Percentiles rank a stretch among this genome's conserved stretches.
Evolutionary conservation across 1,140 invertebrate genomes (phyloP).

Genomic region (Tenebrio molitor): DNA sequence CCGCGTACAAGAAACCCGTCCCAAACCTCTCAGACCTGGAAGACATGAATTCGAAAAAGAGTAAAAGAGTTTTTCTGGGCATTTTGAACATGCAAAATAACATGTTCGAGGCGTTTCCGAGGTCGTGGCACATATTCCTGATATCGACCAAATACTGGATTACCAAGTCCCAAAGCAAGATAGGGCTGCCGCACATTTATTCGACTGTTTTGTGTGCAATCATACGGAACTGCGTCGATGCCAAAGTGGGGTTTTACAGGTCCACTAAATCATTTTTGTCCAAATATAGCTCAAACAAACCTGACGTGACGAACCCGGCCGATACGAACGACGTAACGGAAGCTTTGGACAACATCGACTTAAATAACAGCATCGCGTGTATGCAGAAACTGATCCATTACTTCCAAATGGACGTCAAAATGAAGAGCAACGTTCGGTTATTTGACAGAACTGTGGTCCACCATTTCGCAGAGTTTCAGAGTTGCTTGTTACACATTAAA

Average conservation of each 20-base stretch:
- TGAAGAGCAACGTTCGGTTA: conserved; percentile 72
- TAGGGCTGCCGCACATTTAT: conserved; percentile 71
- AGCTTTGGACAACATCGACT: conserved; percentile 68
- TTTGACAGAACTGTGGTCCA: conserved; percentile 76
- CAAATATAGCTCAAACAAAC: conserved; percentile 50
- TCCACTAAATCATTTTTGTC: conserved; percentile 60
- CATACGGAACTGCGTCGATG: conserved; percentile 74
- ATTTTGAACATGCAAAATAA: conserved; percentile 66
- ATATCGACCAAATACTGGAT: conserved; percentile 78
- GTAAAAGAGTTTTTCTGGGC: conserved; percentile 66
- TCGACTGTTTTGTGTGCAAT: conserved; percentile 74
- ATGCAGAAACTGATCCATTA: conserved; percentile 72
- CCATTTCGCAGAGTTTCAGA: conserved; percentile 81
- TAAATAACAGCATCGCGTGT: conserved; percentile 71
- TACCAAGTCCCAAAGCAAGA: conserved; percentile 66
- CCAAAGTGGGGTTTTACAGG: conserved; percentile 70
- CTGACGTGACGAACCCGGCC: conserved; percentile 61
- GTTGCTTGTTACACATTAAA: conserved; percentile 73
- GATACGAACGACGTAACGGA: conserved; percentile 60
- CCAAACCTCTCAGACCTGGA: conserved; percentile 66
- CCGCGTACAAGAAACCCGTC: conserved; percentile 63
- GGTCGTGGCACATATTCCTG: conserved; percentile 75
- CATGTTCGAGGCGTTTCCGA: conserved; percentile 68
- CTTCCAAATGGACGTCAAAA: conserved; percentile 74
- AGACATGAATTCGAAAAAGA: conserved; percentile 48